Base-by-base conservation (phyloP, 1,140 invertebrate species). In the Papilio dardanus region DNA sequence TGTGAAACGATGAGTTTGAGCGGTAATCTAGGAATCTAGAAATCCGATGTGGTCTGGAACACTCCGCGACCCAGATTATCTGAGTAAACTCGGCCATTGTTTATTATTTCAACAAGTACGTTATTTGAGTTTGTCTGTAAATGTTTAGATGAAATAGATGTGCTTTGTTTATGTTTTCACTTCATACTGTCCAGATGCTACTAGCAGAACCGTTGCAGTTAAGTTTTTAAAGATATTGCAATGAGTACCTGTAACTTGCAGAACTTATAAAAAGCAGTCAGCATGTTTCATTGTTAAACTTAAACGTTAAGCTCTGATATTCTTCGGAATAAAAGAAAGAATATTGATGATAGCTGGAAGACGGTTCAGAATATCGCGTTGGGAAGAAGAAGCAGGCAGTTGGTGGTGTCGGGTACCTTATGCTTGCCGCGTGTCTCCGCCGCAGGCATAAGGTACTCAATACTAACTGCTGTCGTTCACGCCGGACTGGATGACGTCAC, bases 11-110 rank as follows among this genome's bases (percentile, higher is more conserved):
- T 68, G 16, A 68, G 33, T 12, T 21, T 21, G 31, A 40, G 67
- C 21, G 35, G 8, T 35, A 40, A 40, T 69, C 67, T 69, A 54
- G 69, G 54, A 54, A 54, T 71, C 69, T 71, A 71, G 71, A 73
- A 73, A 73, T 58, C 28, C 42, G 42, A 73, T 73, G 46, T 73
- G 71, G 71, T 58, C 71, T 73, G 69, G 50, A 73, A 73, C 71
- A 54, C 71, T 8, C 28, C 71, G 28, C 71, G 50, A 21, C 71
- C 71, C 31, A 58, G 71, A 58, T 35, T 19, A 30, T 31, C 37
- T 28, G 21, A 71, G 42, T 31, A 54, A 35, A 54, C 67, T 58
- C 46, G 71, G 46, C 14, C 50, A 58, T 73, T 73, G 71, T 73
- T 73, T 58, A 73, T 73, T 58, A 73, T 54, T 71, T 50, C 46